Evolutionary conservation across 1,140 invertebrate species (phyloP).

Genomic region (Scaptomyza graminum): DNA sequence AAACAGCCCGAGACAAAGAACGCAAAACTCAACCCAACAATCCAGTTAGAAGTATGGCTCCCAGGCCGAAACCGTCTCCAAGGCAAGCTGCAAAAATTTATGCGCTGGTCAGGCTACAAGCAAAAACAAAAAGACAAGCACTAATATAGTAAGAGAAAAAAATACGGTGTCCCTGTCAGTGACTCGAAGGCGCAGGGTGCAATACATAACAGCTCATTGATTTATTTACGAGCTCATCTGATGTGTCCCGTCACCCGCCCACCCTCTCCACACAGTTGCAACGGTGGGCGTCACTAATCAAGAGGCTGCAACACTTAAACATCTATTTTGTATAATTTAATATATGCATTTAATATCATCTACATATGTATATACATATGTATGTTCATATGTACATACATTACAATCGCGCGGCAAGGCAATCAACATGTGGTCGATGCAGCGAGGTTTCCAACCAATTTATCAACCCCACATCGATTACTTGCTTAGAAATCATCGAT

Average conservation of each 20-base stretch:
- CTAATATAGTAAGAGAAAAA: conserved; percentile 15
- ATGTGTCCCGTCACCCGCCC: conserved; percentile 48
- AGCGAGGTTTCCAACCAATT: too few relatives aligned
- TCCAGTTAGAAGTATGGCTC: conserved; percentile 6
- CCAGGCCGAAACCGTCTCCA: conserved; percentile 19
- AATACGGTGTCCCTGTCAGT: conserved; percentile 45
- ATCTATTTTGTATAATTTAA: neutral
- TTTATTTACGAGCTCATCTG: conserved; percentile 77
- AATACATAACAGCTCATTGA: conserved; percentile 78
- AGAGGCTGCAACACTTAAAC: conserved; percentile 13
- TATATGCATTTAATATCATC: too few relatives aligned
- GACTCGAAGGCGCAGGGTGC: conserved; percentile 64
- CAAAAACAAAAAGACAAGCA: neutral
- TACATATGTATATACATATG: too few relatives aligned
- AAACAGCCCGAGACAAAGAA: conserved; percentile 22
- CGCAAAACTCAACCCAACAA: conserved; percentile 9
- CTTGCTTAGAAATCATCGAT: too few relatives aligned
- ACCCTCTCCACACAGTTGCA: conserved; percentile 8
- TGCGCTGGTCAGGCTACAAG: conserved; percentile 49
- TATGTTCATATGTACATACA: too few relatives aligned
- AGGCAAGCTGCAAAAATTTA: conserved; percentile 71
- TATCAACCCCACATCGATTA: too few relatives aligned
- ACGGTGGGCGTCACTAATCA: conserved; percentile 27
- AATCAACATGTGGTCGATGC: too few relatives aligned
- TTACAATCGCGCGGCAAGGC: too few relatives aligned